Evolutionary conservation across 2,888 invertebrate species (phyloP).

Genomic region (Nomada ferruginata): DNA sequence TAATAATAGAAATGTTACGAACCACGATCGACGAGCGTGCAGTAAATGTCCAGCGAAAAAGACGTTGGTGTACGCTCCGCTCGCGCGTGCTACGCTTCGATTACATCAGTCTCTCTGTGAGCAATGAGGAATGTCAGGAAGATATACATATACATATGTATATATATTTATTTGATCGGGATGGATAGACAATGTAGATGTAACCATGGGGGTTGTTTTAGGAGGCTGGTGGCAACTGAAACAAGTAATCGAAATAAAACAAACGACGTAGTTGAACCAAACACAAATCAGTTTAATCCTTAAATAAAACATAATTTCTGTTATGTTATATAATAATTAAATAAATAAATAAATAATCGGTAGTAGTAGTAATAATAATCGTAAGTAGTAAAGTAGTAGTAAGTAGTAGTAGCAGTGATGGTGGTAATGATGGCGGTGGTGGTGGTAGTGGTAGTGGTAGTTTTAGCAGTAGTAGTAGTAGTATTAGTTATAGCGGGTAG

Average conservation of each 20-base stretch:
- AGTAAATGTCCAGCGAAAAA: conserved; percentile 23
- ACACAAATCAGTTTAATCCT: conserved; percentile 84
- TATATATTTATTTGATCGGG: background rate
- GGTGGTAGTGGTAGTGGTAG: conserved; percentile 66
- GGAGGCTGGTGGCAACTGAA: conserved; percentile 75
- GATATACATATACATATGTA: background rate
- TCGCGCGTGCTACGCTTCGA: background rate
- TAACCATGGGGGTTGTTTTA: conserved; percentile 29
- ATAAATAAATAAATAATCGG: conserved; percentile 84
- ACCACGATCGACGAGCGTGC: conserved; percentile 57
- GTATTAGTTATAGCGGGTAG: conserved; percentile 50
- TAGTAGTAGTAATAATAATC: conserved; percentile 75
- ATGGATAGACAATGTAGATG: conserved; percentile 29
- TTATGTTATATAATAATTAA: conserved; percentile 83
- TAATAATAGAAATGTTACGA: conserved; percentile 56
- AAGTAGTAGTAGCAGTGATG: conserved; percentile 73
- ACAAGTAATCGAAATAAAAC: conserved; percentile 80
- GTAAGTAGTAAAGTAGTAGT: conserved; percentile 68
- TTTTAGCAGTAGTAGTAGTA: conserved; percentile 67
- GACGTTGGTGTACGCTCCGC: conserved; percentile 18
- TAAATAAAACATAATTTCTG: conserved; percentile 84
- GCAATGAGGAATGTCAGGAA: conserved; percentile 27
- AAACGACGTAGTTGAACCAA: conserved; percentile 82
- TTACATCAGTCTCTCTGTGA: conserved; percentile 25
- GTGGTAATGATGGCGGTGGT: conserved; percentile 66